Evolutionary conservation across 2,113 vertebrate species (phyloP).

Genomic region (Rhabdomys dilectus): DNA sequence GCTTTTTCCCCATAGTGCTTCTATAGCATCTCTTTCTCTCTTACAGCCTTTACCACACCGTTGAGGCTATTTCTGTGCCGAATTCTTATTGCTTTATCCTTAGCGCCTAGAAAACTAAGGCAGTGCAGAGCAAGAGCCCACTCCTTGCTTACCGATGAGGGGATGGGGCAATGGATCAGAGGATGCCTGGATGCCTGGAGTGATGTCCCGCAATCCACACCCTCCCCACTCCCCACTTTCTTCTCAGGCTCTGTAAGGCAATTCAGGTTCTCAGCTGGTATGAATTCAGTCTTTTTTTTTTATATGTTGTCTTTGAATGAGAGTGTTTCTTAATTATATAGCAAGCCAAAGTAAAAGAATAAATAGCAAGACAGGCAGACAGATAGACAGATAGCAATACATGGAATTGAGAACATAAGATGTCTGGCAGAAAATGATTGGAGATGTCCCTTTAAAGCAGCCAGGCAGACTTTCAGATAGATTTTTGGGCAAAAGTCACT

Average conservation of each 20-base stretch:
- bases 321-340: neutral
- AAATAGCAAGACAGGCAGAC: neutral
- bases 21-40: neutral
- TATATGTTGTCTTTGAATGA: neutral
- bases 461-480: neutral
- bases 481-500: neutral
- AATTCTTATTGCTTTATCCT: neutral
- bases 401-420: no score
- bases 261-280: neutral
- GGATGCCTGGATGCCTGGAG: neutral
- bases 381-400: neutral
- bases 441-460: neutral
- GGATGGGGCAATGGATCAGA: neutral
- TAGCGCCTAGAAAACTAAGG: neutral
- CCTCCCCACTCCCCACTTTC: neutral
- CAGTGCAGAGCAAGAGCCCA: neutral
- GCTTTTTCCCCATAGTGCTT: neutral
- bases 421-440: neutral
- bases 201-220: neutral
- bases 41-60: neutral
- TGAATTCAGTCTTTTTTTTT: neutral
- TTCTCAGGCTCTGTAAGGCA: neutral
- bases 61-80: conserved; percentile 23
- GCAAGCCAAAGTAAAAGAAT: neutral
- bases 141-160: neutral